Conservation (phyloP, 37 sponge, comb jelly and placozoan genomes). For the Petrosia ficiformis region DNA sequence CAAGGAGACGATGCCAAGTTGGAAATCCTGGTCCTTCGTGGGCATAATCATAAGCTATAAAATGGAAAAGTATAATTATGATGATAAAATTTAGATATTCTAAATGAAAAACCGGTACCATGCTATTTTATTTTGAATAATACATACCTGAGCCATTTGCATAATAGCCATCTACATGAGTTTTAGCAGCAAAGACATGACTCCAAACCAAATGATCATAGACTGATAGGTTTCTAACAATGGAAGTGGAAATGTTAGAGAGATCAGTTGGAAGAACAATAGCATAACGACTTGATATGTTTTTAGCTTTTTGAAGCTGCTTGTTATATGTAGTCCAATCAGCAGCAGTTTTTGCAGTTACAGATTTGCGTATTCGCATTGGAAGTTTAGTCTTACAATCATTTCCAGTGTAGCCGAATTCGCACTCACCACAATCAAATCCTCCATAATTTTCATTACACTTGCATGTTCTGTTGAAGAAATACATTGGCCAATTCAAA, state of each 20-base stretch:
- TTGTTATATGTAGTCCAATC: constrained; percentile 41
- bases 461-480: constrained; percentile 36
- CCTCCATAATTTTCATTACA: constrained; percentile 57
- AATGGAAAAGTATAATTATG: too few relatives aligned
- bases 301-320: constrained; percentile 13
- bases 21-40: constrained; percentile 38
- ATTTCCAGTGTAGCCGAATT: constrained; percentile 42
- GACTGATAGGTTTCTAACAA: too few relatives aligned
- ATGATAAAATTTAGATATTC: too few relatives aligned
- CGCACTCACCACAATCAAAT: constrained; percentile 54
- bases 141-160: neutral
- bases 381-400: constrained; percentile 18
- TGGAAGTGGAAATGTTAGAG: too few relatives aligned
- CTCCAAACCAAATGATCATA: too few relatives aligned
- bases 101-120: too few relatives aligned
- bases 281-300: neutral
- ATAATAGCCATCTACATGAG: too few relatives aligned
- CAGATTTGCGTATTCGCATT: constrained; percentile 17
- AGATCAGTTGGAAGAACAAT: too few relatives aligned
- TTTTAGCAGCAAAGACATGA: too few relatives aligned
- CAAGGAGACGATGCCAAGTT: constrained; percentile 27
- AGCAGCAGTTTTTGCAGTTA: neutral
- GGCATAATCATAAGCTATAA: constrained; percentile 44
- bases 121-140: neutral
- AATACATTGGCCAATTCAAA: constrained; percentile 43